Evolutionary conservation across 2,888 invertebrate species (phyloP).

Genomic region (Drosophila koepferae): DNA sequence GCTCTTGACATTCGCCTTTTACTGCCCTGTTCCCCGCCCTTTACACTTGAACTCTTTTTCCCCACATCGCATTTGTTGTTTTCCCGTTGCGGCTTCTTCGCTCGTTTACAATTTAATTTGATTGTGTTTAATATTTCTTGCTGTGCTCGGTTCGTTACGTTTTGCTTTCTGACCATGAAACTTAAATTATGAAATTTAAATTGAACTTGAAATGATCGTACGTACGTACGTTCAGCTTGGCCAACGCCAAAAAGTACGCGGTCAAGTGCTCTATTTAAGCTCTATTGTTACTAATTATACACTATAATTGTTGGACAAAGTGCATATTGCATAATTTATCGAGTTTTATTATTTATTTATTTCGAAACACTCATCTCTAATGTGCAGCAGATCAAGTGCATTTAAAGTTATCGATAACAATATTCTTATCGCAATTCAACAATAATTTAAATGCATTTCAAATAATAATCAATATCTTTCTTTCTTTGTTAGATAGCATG

Average conservation of each 20-base stretch:
- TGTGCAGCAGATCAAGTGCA: neutral
- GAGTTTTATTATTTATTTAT: no score
- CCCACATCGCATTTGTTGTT: slow-evolving; percentile 27
- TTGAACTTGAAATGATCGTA: slow-evolving; percentile 73
- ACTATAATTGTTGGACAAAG: neutral
- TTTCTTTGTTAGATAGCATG: no score
- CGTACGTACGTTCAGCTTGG: slow-evolving; percentile 25
- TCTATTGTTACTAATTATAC: slow-evolving; percentile 24
- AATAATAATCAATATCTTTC: neutral
- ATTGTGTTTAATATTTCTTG: slow-evolving; percentile 34
- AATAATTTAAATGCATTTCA: neutral
- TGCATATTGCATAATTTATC: neutral
- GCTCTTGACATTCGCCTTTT: slow-evolving; percentile 75
- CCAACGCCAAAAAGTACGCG: slow-evolving; percentile 11
- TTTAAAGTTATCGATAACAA: neutral
- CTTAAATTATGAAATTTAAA: slow-evolving; percentile 64
- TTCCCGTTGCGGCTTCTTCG: slow-evolving; percentile 26
- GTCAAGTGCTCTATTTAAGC: slow-evolving; percentile 4
- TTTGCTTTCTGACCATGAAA: slow-evolving; percentile 69
- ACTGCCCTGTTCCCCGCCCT: slow-evolving; percentile 1
- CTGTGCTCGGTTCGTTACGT: slow-evolving; percentile 35
- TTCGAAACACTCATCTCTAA: neutral
- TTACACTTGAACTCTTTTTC: slow-evolving; percentile 11
- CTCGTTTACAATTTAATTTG: slow-evolving; percentile 29
- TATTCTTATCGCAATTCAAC: neutral